These are phyloP conservation scores for Agrypnia vestita DNA, from an alignment of 1,140 invertebrate species.

Conservation along the genomic window DNA sequence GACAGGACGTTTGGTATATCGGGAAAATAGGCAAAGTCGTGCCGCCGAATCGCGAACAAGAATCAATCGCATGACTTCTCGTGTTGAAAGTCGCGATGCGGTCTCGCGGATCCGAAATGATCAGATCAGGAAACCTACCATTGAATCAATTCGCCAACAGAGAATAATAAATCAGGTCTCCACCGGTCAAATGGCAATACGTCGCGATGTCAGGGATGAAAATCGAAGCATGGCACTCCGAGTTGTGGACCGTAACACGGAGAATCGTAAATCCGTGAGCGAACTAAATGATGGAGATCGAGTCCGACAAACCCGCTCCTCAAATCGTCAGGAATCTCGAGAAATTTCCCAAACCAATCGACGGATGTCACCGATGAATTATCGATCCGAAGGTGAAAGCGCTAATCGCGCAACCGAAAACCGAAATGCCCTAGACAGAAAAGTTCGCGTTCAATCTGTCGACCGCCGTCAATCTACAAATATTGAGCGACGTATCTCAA, in stretches of 20 bases:
- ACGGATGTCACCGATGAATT: background rate
- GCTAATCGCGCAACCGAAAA: no score
- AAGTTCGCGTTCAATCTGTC: background rate
- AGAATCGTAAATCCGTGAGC: background rate
- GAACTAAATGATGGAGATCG: background rate
- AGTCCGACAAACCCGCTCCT: background rate
- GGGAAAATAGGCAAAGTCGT: background rate
- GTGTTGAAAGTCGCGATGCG: slow-evolving; percentile 11
- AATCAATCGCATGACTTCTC: slow-evolving; percentile 19
- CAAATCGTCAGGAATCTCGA: slow-evolving; percentile 7
- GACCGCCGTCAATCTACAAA: slow-evolving; percentile 4
- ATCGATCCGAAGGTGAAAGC: no score
- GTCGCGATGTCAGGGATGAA: slow-evolving; percentile 1
- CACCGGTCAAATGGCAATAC: background rate
- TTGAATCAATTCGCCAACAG: background rate
- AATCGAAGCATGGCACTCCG: background rate
- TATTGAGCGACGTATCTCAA: slow-evolving; percentile 1
- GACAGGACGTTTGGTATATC: slow-evolving; percentile 2
- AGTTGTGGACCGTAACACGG: no score
- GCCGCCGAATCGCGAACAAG: background rate
- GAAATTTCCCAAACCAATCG: slow-evolving; percentile 10
- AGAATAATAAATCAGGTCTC: background rate
- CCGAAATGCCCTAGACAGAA: no score
- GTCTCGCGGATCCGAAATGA: background rate
- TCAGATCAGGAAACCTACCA: background rate